Base-by-base conservation (phyloP, 2,113 vertebrate genomes). In the Rhinichthys klamathensis region DNA sequence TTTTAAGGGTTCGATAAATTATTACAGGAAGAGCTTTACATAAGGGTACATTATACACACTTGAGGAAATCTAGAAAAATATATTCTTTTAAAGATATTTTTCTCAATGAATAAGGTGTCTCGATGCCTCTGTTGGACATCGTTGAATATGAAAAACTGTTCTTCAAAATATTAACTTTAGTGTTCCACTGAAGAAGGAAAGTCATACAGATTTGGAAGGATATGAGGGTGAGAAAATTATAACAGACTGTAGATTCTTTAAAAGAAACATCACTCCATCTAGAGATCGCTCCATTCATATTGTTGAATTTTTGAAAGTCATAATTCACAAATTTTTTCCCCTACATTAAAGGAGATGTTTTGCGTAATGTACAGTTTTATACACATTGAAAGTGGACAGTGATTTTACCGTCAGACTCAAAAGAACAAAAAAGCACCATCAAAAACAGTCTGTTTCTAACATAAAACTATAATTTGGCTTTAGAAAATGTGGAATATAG, bases 371-470 rank as follows among this genome's bases (percentile, higher is more conserved):
- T 27, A 63, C 60, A 21, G 18, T 70, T 35, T 69, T 35, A 8
- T 9, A 25, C 16, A 27, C 6, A 1, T 27, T 25, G 44, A 49
- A 74, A 74, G 44, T 49, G n/a, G 25, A 46, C 44, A 74, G 30
- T 67, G 18, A 25, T 74, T 74, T 46, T 46, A 49, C 15, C 25
- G 15, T 25, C 16, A 69, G 65, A 69, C n/a, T 74, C 44, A 75
- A 75, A 75, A 75, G 38, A n/a, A 25, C 70, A 44, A 38, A 70
- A 41, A 70, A 70, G 7, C 16, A 70, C 30, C 67, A 69, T 38
- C n/a, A 70, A 23, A 70, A n/a, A 38, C 30, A 58, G 56, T 72
- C 3, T 38, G 3, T 38, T 63, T 21, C 10, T 72, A 35, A 38
- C 30, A 32, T 67, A 23, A 67, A 67, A 35, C 18, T 69, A 35